Base-by-base conservation (phyloP, 1,140 invertebrate species). In the Apis mellifera region DNA sequence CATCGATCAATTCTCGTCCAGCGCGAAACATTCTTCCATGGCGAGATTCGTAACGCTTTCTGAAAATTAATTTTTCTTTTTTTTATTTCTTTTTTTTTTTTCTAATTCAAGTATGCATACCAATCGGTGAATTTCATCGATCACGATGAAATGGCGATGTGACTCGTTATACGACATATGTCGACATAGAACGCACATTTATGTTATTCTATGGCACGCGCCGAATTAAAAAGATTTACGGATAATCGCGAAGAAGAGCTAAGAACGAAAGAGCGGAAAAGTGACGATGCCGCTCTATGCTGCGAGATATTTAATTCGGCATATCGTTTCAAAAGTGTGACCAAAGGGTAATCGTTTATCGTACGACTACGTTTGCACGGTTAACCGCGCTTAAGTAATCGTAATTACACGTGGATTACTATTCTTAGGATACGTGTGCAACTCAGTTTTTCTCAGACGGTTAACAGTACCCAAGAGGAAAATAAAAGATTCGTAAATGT, bases 301-400 rank as follows among this genome's bases (percentile, higher is more conserved):
- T 21, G 15, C 42, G 54, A 55, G 71, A 80, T 80, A 65, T 62
- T 74, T 80, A 64, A 80, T 80, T 80, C 74, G 26, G 13, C 3
- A 5, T 42, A 19, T 60, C 26, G 78, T 79, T 73, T 54, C 32
- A 55, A 32, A 54, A 15, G 13, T n/a, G 32, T 7, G 2, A 32
- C 15, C 55, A 12, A 13, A 26, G 19, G 54, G n/a, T 42, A 21
- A 70, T 42, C 48, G n/a, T 64, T 52, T 72, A 50, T 79, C 23
- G 57, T 9, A 15, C 32, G 57, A 60, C 32, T 59, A 8, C 11
- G 19, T 55, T 62, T 17, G 54, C 32, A 48, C 21, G 13, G 48
- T 50, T 42, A 60, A 72, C 50, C 13, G 17, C 50, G 23, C 3
- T 15, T 26, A 59, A 70, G 26, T 78, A 26, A 32, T 23, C 55